Percentiles rank a stretch among this genome's conserved stretches.
Conservation (phyloP, 2,113 vertebrate genomes). For the Ceratotherium simum region DNA sequence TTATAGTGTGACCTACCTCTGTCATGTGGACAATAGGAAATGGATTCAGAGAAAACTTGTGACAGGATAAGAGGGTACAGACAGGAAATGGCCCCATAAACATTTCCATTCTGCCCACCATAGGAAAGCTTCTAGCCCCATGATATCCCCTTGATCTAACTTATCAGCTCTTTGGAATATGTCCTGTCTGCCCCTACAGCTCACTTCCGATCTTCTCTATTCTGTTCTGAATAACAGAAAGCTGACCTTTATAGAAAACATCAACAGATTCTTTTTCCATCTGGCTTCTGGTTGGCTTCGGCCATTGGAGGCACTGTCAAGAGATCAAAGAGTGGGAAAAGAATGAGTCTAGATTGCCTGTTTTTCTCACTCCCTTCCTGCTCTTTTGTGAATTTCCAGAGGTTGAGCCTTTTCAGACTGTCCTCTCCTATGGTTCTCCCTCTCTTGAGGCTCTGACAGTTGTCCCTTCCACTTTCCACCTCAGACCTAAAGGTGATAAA, state of each 20-base stretch:
- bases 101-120: no score
- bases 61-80: not conserved
- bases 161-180: not conserved
- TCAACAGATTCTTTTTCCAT: not conserved
- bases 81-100: not conserved
- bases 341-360: not conserved
- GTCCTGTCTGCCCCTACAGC: no score
- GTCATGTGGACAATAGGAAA: not conserved
- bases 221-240: not conserved
- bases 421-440: not conserved
- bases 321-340: not conserved
- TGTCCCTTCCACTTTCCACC: not conserved
- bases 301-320: not conserved
- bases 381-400: not conserved
- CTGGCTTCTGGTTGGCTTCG: constrained; percentile 22
- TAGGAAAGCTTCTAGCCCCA: not conserved
- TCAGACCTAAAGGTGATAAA: not conserved
- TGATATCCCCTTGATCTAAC: not conserved
- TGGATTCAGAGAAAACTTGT: not conserved
- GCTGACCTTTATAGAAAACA: not conserved
- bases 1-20: not conserved
- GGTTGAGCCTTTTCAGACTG: not conserved
- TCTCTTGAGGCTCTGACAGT: not conserved
- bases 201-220: not conserved
- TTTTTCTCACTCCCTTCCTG: not conserved